Percentiles rank a stretch among this genome's conserved stretches.
phyloP scores from a whole-genome alignment of 2,888 invertebrate species.

The Eupithecia abbreviata region DNA sequence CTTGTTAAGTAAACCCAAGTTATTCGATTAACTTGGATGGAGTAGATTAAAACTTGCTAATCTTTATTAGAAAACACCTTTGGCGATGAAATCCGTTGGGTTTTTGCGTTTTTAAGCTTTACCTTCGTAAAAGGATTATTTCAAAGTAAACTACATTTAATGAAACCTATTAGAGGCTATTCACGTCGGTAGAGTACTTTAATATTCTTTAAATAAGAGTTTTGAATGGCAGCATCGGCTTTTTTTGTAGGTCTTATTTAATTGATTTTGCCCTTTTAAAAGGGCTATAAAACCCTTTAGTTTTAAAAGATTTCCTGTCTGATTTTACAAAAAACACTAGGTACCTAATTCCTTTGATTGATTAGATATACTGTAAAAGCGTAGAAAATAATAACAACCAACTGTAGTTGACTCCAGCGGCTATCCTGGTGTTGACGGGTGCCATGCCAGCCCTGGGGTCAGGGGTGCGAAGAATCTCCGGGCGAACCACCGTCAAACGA shows the following conservation, averaged over 20 bases:
- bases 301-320: too few relatives aligned
- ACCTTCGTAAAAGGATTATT: constrained; percentile 27
- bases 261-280: neutral
- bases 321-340: too few relatives aligned
- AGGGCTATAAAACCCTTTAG: too few relatives aligned
- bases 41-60: constrained; percentile 17
- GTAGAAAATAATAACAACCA: too few relatives aligned
- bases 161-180: constrained; percentile 16
- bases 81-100: constrained; percentile 16
- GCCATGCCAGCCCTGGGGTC: too few relatives aligned
- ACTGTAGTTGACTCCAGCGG: too few relatives aligned
- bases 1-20: neutral
- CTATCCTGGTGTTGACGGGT: too few relatives aligned
- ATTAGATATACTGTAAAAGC: too few relatives aligned
- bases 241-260: neutral
- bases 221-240: neutral
- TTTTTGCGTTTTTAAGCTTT: neutral
- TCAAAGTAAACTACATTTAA: constrained; percentile 17
- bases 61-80: constrained; percentile 31
- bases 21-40: constrained; percentile 2
- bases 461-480: too few relatives aligned
- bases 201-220: neutral
- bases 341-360: too few relatives aligned
- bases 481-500: too few relatives aligned
- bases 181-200: neutral